A percentile compares a stretch with the other conserved stretches of the same genome.
Evolutionary conservation across 2,888 invertebrate genomes (phyloP).

Genomic region (Seira musarum): DNA sequence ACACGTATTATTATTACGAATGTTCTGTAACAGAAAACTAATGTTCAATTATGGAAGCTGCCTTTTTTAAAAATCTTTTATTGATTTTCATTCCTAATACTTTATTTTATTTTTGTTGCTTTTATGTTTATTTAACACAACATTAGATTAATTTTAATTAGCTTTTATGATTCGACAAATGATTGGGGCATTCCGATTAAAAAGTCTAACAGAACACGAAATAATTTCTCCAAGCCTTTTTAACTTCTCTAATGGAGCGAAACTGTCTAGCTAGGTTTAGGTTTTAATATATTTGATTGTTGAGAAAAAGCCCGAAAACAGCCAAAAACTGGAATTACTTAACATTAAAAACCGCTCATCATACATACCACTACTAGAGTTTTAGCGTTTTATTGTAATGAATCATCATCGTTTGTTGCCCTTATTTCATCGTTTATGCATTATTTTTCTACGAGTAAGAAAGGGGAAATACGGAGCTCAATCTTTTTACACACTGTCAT

Average conservation of each 20-base stretch:
- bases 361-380: no score
- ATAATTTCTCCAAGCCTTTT: neutral
- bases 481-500: neutral
- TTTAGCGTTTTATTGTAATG: neutral
- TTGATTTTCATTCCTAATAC: slow-evolving; percentile 8
- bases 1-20: neutral
- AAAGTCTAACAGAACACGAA: no score
- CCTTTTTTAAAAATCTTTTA: slow-evolving; percentile 3
- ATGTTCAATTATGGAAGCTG: slow-evolving; percentile 11
- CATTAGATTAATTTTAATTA: neutral
- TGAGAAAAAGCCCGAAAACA: no score
- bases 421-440: slow-evolving; percentile 8
- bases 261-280: no score
- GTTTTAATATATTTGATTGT: no score
- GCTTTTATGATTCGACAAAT: neutral
- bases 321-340: no score
- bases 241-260: neutral
- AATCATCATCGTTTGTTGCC: slow-evolving; percentile 8
- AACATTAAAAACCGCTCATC: slow-evolving; percentile 19
- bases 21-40: neutral
- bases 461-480: slow-evolving; percentile 1
- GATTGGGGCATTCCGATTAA: no score
- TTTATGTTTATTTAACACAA: neutral
- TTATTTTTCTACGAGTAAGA: slow-evolving; percentile 7
- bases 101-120: slow-evolving; percentile 2